phyloP scores from a whole-genome alignment of 2,888 invertebrate genomes.

The Microctonus aethiopoides region DNA sequence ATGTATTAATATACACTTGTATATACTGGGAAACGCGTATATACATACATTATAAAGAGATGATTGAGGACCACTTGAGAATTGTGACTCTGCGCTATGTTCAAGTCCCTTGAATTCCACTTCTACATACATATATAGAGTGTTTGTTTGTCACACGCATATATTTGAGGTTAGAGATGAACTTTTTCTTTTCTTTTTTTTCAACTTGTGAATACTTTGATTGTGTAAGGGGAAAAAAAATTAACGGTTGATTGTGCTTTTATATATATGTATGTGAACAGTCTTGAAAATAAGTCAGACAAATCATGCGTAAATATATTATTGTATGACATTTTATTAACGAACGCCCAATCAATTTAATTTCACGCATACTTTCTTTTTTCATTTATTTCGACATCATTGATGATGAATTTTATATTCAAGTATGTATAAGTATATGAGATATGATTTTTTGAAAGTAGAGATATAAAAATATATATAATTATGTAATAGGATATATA shows the following conservation, averaged over 20 bases:
- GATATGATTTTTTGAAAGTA: too few species aligned
- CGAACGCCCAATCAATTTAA: not conserved
- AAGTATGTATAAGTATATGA: too few species aligned
- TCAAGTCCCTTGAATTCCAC: constrained; percentile 1
- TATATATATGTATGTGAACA: not conserved
- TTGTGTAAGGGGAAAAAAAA: not conserved
- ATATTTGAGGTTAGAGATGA: not conserved
- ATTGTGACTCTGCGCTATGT: constrained; percentile 2
- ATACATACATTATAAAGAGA: not conserved
- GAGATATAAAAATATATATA: too few species aligned
- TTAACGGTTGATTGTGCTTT: not conserved
- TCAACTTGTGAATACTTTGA: not conserved
- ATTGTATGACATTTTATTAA: not conserved
- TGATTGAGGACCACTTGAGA: constrained; percentile 2
- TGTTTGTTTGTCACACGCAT: not conserved
- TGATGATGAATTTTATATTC: too few species aligned
- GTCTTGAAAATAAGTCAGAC: not conserved
- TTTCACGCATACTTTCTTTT: not conserved
- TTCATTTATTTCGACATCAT: not conserved
- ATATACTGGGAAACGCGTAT: not conserved
- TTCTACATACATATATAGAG: not conserved
- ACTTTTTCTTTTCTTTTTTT: not conserved
- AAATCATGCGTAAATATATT: not conserved
- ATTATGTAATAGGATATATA: too few species aligned
- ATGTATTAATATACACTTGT: too few species aligned